phyloP scores from a whole-genome alignment of 2,888 invertebrate species.

The Volucella zonaria region DNA sequence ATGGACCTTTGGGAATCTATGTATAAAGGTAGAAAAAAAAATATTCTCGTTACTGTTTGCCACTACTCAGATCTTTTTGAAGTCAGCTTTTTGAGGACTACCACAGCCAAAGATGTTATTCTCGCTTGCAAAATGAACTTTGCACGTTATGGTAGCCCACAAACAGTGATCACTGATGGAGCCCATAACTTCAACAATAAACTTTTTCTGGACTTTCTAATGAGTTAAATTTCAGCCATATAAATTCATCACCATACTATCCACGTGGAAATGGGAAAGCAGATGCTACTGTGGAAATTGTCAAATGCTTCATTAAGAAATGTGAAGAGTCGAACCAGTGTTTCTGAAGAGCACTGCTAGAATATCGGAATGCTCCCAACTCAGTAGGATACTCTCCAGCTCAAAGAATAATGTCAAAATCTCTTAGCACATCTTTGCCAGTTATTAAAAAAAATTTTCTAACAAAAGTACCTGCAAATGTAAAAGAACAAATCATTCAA shows the following conservation, averaged over 20 bases:
- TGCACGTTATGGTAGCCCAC: neutral
- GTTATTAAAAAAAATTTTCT: no score
- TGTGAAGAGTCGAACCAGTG: conserved; percentile 1
- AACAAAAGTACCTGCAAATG: no score
- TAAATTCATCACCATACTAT: neutral
- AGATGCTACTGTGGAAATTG: neutral
- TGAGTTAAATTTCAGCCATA: neutral
- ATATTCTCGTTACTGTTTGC: conserved; percentile 23
- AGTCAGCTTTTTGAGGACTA: conserved; percentile 17
- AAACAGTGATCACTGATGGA: neutral
- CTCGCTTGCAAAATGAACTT: neutral
- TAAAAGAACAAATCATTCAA: neutral
- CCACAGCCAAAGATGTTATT: neutral
- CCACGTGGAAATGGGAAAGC: neutral
- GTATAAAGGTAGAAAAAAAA: conserved; percentile 16
- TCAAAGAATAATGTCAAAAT: no score
- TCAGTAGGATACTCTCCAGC: no score
- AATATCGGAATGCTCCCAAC: neutral
- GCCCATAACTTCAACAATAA: no score
- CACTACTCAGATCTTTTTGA: conserved; percentile 15
- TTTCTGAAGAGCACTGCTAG: conserved; percentile 1
- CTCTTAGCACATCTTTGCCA: no score
- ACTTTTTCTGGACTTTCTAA: neutral
- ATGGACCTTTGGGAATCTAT: no score
- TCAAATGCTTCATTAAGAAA: neutral